A percentile compares a stretch with the other conserved stretches of the same genome.
These are phyloP conservation scores for Selene dorsalis DNA, from an alignment of 2,797 vertebrate species.

Conservation along the genomic window DNA sequence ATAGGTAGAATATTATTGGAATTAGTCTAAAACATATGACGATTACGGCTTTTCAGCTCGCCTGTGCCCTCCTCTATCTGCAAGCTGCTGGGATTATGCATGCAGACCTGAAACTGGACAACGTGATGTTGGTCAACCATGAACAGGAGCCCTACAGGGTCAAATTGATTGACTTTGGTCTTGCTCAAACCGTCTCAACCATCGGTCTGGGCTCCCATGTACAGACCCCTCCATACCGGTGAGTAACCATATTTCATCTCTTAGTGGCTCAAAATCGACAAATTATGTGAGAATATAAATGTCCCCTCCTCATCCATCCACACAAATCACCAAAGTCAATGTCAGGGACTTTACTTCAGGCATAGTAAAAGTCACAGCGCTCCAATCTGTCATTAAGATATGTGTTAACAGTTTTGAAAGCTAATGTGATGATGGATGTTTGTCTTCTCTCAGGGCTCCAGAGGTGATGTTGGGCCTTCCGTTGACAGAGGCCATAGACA, in stretches of 20 bases:
- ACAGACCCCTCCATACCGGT: constrained; percentile 19
- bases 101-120: neutral
- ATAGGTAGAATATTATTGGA: neutral
- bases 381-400: too few relatives aligned
- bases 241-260: neutral
- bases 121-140: neutral
- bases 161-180: neutral
- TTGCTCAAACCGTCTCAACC: neutral
- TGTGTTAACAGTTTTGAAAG: too few relatives aligned
- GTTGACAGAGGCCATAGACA: too few relatives aligned
- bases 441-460: too few relatives aligned
- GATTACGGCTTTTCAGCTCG: neutral
- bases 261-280: neutral
- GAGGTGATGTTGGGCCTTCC: too few relatives aligned
- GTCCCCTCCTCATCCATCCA: neutral
- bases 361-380: too few relatives aligned
- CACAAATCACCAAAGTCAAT: neutral
- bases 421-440: too few relatives aligned
- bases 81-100: neutral
- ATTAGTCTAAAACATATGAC: neutral
- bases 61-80: neutral
- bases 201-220: neutral
- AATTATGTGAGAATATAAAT: too few relatives aligned
- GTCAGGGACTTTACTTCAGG: neutral
- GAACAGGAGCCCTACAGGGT: neutral